phyloP scores from a whole-genome alignment of 2,113 vertebrate genomes.

The Rhinichthys klamathensis region DNA sequence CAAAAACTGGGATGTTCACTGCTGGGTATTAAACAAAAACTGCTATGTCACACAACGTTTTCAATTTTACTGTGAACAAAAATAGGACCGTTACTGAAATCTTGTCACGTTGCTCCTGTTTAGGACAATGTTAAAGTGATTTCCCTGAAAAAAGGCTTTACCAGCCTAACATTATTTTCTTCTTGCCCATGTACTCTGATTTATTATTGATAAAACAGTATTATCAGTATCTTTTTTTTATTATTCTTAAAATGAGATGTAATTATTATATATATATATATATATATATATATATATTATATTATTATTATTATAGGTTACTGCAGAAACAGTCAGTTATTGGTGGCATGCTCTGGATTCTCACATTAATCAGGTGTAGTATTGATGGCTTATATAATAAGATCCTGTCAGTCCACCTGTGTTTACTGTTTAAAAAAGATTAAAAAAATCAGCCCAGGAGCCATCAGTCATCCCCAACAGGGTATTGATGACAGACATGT shows the following conservation, averaged over 20 bases:
- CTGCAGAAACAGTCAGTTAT: conserved; percentile 7
- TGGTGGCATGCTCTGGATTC: neutral
- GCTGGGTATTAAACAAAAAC: neutral
- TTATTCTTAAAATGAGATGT: neutral
- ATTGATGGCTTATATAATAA: neutral
- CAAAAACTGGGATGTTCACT: neutral
- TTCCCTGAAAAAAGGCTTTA: neutral
- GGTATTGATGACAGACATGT: neutral
- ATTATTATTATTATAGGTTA: no score
- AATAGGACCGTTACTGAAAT: neutral
- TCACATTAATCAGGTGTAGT: conserved; percentile 17
- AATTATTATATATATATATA: no score
- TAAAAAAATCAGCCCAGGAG: conserved; percentile 44
- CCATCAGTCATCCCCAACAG: neutral
- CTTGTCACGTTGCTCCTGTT: neutral
- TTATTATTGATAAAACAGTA: neutral
- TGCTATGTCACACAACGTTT: neutral
- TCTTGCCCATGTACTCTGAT: neutral
- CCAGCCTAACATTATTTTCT: neutral
- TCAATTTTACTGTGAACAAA: neutral
- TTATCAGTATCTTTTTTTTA: neutral
- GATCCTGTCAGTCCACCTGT: conserved; percentile 45
- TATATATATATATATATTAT: no score
- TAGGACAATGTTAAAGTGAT: neutral
- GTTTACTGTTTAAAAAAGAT: conserved; percentile 45